Percentiles rank a stretch among this genome's conserved stretches.
Evolutionary conservation across 2,888 invertebrate genomes (phyloP).

Genomic region (Noctuana brunneofusca): DNA sequence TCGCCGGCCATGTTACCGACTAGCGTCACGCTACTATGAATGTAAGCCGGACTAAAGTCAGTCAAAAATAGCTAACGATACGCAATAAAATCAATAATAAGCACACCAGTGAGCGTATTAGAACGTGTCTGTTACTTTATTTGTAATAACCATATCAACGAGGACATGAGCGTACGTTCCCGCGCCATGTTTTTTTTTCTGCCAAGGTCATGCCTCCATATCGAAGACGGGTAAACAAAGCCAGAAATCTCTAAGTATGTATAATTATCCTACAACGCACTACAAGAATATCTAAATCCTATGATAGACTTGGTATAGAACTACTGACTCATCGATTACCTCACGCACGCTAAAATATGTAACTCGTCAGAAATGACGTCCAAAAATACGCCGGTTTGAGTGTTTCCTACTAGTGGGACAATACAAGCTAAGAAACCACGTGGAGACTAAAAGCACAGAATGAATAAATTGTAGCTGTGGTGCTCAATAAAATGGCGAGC

Average conservation of each 20-base stretch:
- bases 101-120: constrained; percentile 41
- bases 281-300: constrained; percentile 38
- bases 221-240: constrained; percentile 79
- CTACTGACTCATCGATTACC: constrained; percentile 72
- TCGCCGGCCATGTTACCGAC: constrained; percentile 79
- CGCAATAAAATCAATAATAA: constrained; percentile 63
- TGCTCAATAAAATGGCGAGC: constrained; percentile 82
- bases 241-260: constrained; percentile 47
- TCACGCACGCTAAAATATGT: constrained; percentile 56
- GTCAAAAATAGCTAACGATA: constrained; percentile 62
- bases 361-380: constrained; percentile 62
- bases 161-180: constrained; percentile 66
- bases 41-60: constrained; percentile 58
- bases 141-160: constrained; percentile 54
- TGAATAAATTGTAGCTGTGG: constrained; percentile 46
- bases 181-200: constrained; percentile 80
- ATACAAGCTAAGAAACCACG: constrained; percentile 51
- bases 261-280: constrained; percentile 38
- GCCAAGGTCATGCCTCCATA: constrained; percentile 78
- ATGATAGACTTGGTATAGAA: constrained; percentile 47
- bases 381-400: constrained; percentile 75
- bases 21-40: constrained; percentile 77
- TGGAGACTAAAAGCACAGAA: constrained; percentile 47
- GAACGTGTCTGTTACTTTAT: constrained; percentile 45
- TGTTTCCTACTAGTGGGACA: constrained; percentile 41